Evolutionary conservation across 2,888 invertebrate genomes (phyloP).

Genomic region (Pachliopta kotzebuea): DNA sequence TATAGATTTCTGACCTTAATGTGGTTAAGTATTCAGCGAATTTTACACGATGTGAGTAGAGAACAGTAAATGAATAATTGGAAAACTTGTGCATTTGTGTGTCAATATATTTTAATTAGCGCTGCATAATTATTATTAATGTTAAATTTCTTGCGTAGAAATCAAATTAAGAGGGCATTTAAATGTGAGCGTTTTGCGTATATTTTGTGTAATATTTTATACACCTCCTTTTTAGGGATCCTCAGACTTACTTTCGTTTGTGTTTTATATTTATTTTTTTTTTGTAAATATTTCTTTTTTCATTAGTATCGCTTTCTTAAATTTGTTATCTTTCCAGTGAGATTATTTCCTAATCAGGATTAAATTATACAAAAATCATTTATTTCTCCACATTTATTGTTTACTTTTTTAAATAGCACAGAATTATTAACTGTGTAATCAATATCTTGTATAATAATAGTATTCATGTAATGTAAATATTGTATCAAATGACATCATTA

Average conservation of each 20-base stretch:
- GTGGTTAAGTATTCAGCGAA: conserved; percentile 2
- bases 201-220: conserved; percentile 46
- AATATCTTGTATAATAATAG: background rate
- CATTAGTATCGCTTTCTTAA: conserved; percentile 40
- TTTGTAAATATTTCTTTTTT: conserved; percentile 52
- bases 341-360: conserved; percentile 35
- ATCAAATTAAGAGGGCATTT: conserved; percentile 67
- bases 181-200: conserved; percentile 64
- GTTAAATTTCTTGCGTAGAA: conserved; percentile 61
- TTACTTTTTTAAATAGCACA: background rate
- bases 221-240: conserved; percentile 60
- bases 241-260: conserved; percentile 49
- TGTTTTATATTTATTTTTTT: conserved; percentile 43
- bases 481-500: conserved; percentile 1
- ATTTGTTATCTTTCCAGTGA: conserved; percentile 58
- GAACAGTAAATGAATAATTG: conserved; percentile 1
- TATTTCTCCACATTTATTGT: background rate
- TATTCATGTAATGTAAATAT: conserved; percentile 10
- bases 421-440: conserved; percentile 7
- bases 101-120: conserved; percentile 62
- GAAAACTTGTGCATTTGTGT: conserved; percentile 34
- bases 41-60: conserved; percentile 6
- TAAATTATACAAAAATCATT: background rate
- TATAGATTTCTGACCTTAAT: too few species aligned
- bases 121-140: conserved; percentile 65